These are phyloP conservation scores for Drosophila eugracilis DNA, from an alignment of 1,140 invertebrate genomes.

Conservation along the genomic window DNA sequence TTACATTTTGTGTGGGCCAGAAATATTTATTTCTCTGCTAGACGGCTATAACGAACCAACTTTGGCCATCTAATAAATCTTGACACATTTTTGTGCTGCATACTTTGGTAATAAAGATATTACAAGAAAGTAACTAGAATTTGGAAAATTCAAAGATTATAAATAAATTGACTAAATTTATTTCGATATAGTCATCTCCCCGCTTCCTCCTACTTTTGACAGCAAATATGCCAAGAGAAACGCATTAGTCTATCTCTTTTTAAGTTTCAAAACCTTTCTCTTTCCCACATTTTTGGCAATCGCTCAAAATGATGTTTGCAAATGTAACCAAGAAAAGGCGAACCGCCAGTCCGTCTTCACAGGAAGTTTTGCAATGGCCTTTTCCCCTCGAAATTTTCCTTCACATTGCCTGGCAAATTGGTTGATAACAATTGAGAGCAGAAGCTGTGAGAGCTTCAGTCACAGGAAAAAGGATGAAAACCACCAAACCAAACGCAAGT, in stretches of 20 bases:
- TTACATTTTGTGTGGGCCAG: slow-evolving; percentile 22
- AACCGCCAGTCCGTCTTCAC: slow-evolving; percentile 47
- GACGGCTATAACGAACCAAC: slow-evolving; percentile 6
- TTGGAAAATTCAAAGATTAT: too few relatives aligned
- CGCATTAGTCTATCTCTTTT: slow-evolving; percentile 11
- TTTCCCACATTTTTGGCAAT: slow-evolving; percentile 52
- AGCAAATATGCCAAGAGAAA: slow-evolving; percentile 6
- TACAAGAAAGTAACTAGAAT: not conserved
- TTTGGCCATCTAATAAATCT: slow-evolving; percentile 29
- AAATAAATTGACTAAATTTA: too few relatives aligned
- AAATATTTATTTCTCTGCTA: slow-evolving; percentile 31
- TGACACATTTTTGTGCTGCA: slow-evolving; percentile 26
- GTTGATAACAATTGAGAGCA: slow-evolving; percentile 66
- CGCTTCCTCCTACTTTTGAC: not conserved
- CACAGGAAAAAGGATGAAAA: slow-evolving; percentile 1
- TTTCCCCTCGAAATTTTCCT: slow-evolving; percentile 1
- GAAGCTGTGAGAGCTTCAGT: slow-evolving; percentile 10
- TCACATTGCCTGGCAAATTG: slow-evolving; percentile 56
- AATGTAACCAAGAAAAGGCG: slow-evolving; percentile 57
- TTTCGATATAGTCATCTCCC: slow-evolving; percentile 11
- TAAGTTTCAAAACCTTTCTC: not conserved
- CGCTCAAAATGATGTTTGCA: slow-evolving; percentile 69
- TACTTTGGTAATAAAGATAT: not conserved
- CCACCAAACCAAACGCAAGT: slow-evolving; percentile 41
- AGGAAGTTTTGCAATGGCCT: slow-evolving; percentile 39